phyloP scores from a whole-genome alignment of 2,797 vertebrate species.

The Clarias laeviceps region DNA sequence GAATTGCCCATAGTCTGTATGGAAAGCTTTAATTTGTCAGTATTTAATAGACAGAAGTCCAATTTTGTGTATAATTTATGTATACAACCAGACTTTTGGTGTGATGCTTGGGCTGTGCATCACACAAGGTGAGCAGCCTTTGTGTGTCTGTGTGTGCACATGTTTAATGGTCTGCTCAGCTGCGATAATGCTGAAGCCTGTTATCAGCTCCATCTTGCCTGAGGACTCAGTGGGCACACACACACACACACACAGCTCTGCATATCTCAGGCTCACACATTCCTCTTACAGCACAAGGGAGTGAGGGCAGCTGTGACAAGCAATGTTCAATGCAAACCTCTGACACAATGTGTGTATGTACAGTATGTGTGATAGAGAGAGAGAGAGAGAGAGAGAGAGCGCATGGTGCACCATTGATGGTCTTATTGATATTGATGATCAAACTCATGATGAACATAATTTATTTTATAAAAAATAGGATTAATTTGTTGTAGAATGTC shows the following conservation, averaged over 20 bases:
- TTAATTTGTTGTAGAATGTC: not conserved
- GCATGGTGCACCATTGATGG: not conserved
- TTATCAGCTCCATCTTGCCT: conserved; percentile 77
- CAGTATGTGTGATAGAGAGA: conserved; percentile 9
- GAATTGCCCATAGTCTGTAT: not conserved
- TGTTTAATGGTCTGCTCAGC: conserved; percentile 77
- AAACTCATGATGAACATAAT: not conserved
- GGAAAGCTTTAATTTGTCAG: not conserved
- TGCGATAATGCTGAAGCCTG: conserved; percentile 73
- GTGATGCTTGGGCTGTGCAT: not conserved
- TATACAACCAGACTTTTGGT: conserved; percentile 7
- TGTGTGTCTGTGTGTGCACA: conserved; percentile 56
- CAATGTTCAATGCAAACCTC: conserved; percentile 57
- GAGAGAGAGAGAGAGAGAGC: conserved; percentile 12
- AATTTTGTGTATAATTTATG: conserved; percentile 11
- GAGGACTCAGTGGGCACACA: conserved; percentile 71
- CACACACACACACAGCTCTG: conserved; percentile 62
- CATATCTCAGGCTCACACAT: conserved; percentile 82
- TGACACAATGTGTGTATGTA: conserved; percentile 52
- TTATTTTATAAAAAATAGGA: not conserved
- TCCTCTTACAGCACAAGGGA: conserved; percentile 57
- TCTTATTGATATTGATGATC: not conserved
- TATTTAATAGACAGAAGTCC: not conserved
- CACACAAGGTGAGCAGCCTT: conserved; percentile 32
- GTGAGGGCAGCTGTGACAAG: conserved; percentile 49